A percentile compares a stretch with the other conserved stretches of the same genome.
Conservation (phyloP, 2,797 vertebrate genomes). For the Diplodus sargus region DNA sequence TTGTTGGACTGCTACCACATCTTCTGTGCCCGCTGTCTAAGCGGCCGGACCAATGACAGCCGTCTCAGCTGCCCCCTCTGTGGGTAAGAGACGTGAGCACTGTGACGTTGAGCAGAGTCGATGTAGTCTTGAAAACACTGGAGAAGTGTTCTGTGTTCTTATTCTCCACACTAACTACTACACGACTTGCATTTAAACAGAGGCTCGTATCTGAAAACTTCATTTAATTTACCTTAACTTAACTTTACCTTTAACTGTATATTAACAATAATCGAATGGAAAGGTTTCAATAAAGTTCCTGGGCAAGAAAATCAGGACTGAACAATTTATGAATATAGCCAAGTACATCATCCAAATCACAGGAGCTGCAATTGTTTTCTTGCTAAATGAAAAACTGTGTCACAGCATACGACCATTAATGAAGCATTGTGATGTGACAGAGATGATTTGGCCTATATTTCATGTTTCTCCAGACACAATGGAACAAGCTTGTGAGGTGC, state of each 20-base stretch:
- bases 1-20: conserved; percentile 95
- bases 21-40: conserved; percentile 92
- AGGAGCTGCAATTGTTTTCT: no score
- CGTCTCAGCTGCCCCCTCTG: conserved; percentile 91
- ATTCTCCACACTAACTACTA: background rate
- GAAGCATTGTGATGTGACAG: no score
- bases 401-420: no score
- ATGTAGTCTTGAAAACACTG: background rate
- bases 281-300: background rate
- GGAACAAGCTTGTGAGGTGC: no score
- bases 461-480: no score
- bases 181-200: background rate
- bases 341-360: no score
- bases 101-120: background rate
- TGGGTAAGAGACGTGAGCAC: conserved; percentile 85
- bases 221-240: background rate
- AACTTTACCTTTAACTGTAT: background rate
- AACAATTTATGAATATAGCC: no score
- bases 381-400: no score
- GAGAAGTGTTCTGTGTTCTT: background rate
- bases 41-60: conserved; percentile 85
- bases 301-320: no score
- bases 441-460: no score
- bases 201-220: background rate
- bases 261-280: background rate